Conservation (phyloP, 1,140 invertebrate genomes). For the Rhizoglyphus robini region DNA sequence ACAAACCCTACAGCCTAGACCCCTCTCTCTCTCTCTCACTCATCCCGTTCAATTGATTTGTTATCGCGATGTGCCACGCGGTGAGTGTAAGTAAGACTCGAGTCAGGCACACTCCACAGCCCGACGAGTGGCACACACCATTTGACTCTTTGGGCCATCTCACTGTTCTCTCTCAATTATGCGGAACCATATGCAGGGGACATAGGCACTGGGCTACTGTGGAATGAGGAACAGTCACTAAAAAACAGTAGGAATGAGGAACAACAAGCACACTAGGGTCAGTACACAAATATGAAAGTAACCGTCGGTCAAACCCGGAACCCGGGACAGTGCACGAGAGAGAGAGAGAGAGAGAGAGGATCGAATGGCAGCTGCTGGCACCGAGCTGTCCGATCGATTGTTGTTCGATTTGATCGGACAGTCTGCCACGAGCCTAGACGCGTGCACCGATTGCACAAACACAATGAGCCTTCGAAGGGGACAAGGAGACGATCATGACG, state of each 20-base stretch:
- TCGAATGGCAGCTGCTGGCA: background rate
- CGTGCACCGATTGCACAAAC: background rate
- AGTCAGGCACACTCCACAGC: no score
- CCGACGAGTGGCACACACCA: no score
- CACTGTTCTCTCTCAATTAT: background rate
- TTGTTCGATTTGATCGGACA: background rate
- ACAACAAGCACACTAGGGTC: background rate
- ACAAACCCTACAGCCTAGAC: background rate
- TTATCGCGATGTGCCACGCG: no score
- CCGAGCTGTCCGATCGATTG: background rate
- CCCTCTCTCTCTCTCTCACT: no score
- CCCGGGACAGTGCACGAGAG: no score
- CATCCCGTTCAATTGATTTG: no score
- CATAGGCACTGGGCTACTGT: background rate
- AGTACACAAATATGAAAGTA: no score
- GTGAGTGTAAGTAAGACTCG: no score
- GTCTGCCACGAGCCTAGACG: conserved; percentile 20
- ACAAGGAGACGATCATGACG: background rate
- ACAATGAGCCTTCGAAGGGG: no score
- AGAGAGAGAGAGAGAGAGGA: no score
- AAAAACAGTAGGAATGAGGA: background rate
- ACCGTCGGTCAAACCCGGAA: background rate
- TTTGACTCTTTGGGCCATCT: background rate
- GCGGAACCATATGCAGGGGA: background rate
- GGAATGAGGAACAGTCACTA: background rate